Evolutionary conservation across 2,797 vertebrate species (phyloP).

Genomic region (Cyprinella venusta): DNA sequence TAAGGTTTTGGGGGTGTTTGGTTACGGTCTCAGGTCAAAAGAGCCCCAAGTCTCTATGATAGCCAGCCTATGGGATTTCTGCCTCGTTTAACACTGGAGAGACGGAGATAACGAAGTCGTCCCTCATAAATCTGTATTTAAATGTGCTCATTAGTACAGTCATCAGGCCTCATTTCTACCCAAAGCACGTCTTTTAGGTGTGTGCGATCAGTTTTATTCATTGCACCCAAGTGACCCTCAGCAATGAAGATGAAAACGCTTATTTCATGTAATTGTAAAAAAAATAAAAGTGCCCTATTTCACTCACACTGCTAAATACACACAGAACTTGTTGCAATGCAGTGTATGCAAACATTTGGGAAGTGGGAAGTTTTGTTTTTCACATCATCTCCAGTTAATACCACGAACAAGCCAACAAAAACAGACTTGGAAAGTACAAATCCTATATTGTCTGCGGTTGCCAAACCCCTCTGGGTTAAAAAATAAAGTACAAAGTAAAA

Average conservation of each 20-base stretch:
- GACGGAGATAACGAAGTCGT: background rate
- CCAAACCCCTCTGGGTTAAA: background rate
- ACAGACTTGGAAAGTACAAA: background rate
- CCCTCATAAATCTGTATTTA: conserved; percentile 35
- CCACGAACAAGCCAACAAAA: background rate
- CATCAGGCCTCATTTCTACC: conserved; percentile 31
- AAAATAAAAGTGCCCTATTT: background rate
- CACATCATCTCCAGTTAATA: background rate
- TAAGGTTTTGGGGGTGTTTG: background rate
- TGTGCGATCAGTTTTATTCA: background rate
- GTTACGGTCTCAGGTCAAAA: background rate
- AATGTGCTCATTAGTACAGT: conserved; percentile 37
- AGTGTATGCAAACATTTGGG: background rate
- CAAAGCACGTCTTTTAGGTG: background rate
- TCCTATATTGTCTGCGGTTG: background rate
- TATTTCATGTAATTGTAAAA: background rate
- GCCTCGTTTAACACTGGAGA: conserved; percentile 13
- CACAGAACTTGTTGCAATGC: background rate
- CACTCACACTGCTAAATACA: background rate
- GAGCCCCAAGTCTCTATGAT: background rate
- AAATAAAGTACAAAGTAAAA: background rate
- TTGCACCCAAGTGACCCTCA: background rate
- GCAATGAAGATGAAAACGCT: background rate
- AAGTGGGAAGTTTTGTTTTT: conserved; percentile 10
- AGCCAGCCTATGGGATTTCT: background rate